Base-by-base conservation (phyloP, 2,797 vertebrate genomes). In the Calcarius lapponicus region DNA sequence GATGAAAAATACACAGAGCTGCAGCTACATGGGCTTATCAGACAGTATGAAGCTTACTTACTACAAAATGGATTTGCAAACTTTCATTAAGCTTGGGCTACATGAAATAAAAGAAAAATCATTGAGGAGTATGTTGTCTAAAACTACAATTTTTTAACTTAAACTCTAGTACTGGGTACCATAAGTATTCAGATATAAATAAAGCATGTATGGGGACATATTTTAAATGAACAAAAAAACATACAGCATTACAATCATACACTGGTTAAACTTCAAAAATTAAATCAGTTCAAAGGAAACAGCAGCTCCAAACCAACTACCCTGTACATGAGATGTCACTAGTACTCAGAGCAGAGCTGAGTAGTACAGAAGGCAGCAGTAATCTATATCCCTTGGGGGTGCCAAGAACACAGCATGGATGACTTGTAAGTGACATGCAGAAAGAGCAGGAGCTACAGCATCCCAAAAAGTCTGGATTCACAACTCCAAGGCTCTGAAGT, bases 1-100 rank as follows among this genome's bases (percentile, higher is more conserved):
- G 64, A 88, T 88, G 64, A 76, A 70, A 90, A 86, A 76, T 48
- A 32, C 43, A 56, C 50, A 80, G n/a, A 58, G 7, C 62, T 75
- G 78, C 45, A 91, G 53, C 71, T 79, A 57, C 17, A 29, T 13
- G 12, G 66, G 73, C 10, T 91, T 80, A 76, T 54, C 56, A 45
- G 80, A 40, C 57, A 71, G 50, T 36, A 29, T 34, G 32, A 79
- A 57, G 67, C 66, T 90, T 38, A 32, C 26, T 83, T 40, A 24
- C 22, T 85, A 34, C 40, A 50, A 71, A 74, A 65, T n/a, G 17
- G 64, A 72, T 82, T 32, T 65, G 22, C 60, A 40, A 74, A 66
- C 24, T 70, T 83, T 24, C 17, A 51, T 6, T 7, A 90, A 47
- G 73, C 34, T 80, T 40, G 32, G 43, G 9, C 13, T 64, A 15